Percentiles rank a stretch among this genome's conserved stretches.
phyloP scores from a whole-genome alignment of 2,888 invertebrate genomes.

The Agonum fuliginosum region DNA sequence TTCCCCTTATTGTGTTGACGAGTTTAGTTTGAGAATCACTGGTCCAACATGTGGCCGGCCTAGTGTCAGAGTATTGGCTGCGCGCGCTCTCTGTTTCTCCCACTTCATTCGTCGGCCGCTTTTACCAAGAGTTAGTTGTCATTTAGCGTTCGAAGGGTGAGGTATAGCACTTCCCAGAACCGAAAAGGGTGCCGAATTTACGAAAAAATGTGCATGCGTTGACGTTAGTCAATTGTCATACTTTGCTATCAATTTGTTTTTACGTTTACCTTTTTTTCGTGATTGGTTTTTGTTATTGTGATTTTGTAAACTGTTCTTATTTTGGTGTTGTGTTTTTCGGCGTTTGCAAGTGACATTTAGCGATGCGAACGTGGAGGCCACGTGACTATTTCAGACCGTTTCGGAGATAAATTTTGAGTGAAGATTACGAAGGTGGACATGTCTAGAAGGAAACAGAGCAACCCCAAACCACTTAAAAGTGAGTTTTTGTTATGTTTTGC shows the following conservation, averaged over 20 bases:
- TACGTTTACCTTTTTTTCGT: constrained; percentile 6
- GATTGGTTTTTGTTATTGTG: constrained; percentile 39
- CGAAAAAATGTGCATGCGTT: constrained; percentile 49
- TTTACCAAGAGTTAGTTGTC: constrained; percentile 40
- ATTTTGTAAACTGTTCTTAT: constrained; percentile 25
- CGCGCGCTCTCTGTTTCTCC: constrained; percentile 36
- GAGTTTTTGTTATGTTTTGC: constrained; percentile 77
- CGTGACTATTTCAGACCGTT: constrained; percentile 48
- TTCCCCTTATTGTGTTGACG: neutral
- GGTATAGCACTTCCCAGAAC: neutral
- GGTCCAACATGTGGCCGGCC: constrained; percentile 28
- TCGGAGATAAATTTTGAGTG: constrained; percentile 49
- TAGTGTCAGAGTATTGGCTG: constrained; percentile 13
- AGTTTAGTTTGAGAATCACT: neutral
- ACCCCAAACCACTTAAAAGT: constrained; percentile 97
- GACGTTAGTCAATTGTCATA: constrained; percentile 19
- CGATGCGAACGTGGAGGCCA: constrained; percentile 45
- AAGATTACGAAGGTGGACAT: constrained; percentile 73
- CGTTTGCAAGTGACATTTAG: constrained; percentile 44
- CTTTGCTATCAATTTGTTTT: neutral
- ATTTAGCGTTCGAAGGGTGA: constrained; percentile 21
- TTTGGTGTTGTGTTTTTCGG: constrained; percentile 52
- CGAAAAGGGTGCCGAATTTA: constrained; percentile 37
- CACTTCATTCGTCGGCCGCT: neutral
- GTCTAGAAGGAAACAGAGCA: constrained; percentile 97